These are phyloP conservation scores for Montipora capricornis DNA, from an alignment of 64 coral and sea anemone species.

Conservation along the genomic window DNA sequence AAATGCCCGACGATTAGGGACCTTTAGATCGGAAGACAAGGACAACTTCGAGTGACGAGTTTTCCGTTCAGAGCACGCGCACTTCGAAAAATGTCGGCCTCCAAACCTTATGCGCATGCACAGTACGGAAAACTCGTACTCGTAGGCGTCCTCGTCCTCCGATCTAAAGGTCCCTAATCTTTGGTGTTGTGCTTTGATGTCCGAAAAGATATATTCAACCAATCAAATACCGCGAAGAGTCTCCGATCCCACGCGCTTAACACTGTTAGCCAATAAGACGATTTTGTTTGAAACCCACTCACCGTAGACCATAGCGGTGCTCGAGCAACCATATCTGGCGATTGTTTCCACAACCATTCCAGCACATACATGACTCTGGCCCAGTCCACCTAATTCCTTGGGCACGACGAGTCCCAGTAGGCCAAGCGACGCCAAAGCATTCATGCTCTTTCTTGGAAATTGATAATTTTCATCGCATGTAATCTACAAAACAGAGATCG, in stretches of 20 bases:
- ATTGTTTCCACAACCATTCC: constrained; percentile 55
- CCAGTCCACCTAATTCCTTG: constrained; percentile 52
- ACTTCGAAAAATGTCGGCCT: too few relatives aligned
- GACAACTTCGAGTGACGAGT: too few relatives aligned
- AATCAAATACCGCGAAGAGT: background rate
- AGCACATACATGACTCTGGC: constrained; percentile 48
- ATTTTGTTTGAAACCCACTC: background rate
- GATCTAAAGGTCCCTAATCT: too few relatives aligned
- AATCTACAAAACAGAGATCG: background rate
- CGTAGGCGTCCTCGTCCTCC: too few relatives aligned
- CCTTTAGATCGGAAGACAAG: too few relatives aligned
- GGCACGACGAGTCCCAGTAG: constrained; percentile 48
- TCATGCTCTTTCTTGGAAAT: constrained; percentile 41
- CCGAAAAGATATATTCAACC: background rate
- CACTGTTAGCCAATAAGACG: background rate
- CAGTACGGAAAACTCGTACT: too few relatives aligned
- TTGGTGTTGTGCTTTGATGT: background rate
- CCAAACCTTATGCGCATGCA: too few relatives aligned
- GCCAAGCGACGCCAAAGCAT: constrained; percentile 44
- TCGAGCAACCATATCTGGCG: constrained; percentile 47
- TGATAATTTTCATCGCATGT: constrained; percentile 41
- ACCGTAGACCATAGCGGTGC: constrained; percentile 63
- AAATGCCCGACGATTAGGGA: too few relatives aligned
- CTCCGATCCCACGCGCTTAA: background rate
- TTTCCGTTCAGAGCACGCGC: too few relatives aligned